Evolutionary conservation across 2,113 vertebrate species (phyloP), one percentile per base, ranked within the genome.

Genomic region (Cottus gobio): DNA sequence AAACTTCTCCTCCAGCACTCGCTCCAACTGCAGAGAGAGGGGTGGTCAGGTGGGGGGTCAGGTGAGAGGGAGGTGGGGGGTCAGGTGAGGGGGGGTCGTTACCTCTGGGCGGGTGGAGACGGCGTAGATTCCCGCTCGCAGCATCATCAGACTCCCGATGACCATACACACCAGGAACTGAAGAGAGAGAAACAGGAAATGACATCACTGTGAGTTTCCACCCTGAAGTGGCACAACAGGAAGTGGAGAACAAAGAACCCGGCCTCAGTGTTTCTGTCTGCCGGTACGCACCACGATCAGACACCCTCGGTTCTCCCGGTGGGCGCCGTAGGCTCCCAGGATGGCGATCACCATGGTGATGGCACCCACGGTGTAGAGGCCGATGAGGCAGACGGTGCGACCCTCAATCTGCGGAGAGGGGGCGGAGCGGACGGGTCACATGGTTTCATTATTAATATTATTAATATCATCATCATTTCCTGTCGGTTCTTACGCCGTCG

Each of bases 81-180:
- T 92, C 37, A 18, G 16, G 11, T 13, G 1, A 2, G 42, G 42
- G 13, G 42, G 42, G 42, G 42, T 24, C 5, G 64, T 71, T 83
- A 93, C 91, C 81, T 57, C 0, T 0, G 85, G 42, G 4, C 61
- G 83, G 18, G 1, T 0, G 4, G n/a, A 0, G 2, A 54, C 64
- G 0, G 4, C 0, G 0, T 12, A 10, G 52, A 89, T 5, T 28
- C 79, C 90, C 1, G 0, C 0, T 2, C 72, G 68, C 24, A 92
- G 72, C 83, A 85, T 87, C 36, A 85, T 0, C 73, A 91, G n/a
- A 30, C 54, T 60, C 1, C 85, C 89, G 0, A 90, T 7, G 7
- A 91, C 48, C 87, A 91, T 88, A 0, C 81, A 90, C 4, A 89
- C 76, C 73, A 93, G 80, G 84, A 92, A 93, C 92, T 93, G 57